Evolutionary conservation across 2,888 invertebrate genomes (phyloP).

Genomic region (Arge pagana): DNA sequence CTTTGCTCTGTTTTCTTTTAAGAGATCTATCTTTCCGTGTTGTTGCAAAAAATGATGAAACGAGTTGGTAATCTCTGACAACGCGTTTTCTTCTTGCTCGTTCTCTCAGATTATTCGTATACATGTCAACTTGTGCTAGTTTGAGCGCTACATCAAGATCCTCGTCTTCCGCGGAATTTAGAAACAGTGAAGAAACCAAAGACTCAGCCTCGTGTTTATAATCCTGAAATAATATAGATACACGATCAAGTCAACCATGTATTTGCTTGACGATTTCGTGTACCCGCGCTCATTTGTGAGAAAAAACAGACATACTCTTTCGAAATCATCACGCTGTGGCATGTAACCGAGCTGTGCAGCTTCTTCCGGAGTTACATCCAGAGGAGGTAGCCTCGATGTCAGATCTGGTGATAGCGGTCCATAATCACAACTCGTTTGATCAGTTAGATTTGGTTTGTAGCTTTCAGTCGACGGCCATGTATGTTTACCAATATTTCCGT

Average conservation of each 20-base stretch:
- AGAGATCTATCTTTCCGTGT: constrained; percentile 63
- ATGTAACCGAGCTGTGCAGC: constrained; percentile 89
- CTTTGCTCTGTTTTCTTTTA: constrained; percentile 72
- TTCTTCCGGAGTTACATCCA: constrained; percentile 83
- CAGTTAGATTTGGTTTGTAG: constrained; percentile 72
- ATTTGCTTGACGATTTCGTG: not conserved
- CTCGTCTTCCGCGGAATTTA: constrained; percentile 82
- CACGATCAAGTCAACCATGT: constrained; percentile 2
- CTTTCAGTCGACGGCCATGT: constrained; percentile 80
- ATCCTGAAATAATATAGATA: too few relatives aligned
- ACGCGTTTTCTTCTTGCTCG: constrained; percentile 87
- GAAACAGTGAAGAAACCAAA: constrained; percentile 80
- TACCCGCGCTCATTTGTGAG: not conserved
- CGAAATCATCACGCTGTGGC: constrained; percentile 95
- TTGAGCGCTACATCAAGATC: constrained; percentile 89
- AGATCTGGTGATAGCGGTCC: constrained; percentile 80
- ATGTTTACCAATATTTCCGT: constrained; percentile 87
- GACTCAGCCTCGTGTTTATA: constrained; percentile 92
- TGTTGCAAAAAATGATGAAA: constrained; percentile 79
- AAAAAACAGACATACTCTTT: constrained; percentile 67
- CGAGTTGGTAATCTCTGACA: constrained; percentile 88
- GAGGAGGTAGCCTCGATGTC: constrained; percentile 74
- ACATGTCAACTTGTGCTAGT: constrained; percentile 91
- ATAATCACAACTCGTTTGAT: constrained; percentile 75
- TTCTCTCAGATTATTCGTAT: constrained; percentile 81